Conservation (phyloP, 2,888 invertebrate species). For the Drosophila vallismaia region DNA sequence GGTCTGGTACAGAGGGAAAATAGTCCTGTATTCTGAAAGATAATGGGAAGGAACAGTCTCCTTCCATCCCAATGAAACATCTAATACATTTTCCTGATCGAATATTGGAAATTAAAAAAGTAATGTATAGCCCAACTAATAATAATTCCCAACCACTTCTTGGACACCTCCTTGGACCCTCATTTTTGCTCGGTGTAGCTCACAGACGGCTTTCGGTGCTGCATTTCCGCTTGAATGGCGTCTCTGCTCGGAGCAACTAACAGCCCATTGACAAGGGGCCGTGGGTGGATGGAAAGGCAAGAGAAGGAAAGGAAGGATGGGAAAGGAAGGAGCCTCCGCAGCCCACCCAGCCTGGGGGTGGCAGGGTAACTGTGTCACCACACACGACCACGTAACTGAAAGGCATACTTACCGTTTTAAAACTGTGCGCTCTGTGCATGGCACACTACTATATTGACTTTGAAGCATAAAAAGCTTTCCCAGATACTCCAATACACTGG, state of each 20-base stretch:
- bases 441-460: conserved; percentile 74
- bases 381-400: conserved; percentile 54
- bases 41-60: too few species aligned
- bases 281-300: conserved; percentile 4
- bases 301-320: neutral
- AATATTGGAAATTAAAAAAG: too few species aligned
- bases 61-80: too few species aligned
- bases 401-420: conserved; percentile 73
- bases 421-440: conserved; percentile 68
- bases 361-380: conserved; percentile 50
- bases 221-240: conserved; percentile 80
- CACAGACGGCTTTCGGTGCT: conserved; percentile 59
- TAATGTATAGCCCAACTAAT: too few species aligned
- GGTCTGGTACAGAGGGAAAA: neutral
- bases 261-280: conserved; percentile 52
- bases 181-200: conserved; percentile 7
- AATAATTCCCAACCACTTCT: neutral
- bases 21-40: too few species aligned
- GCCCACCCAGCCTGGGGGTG: neutral
- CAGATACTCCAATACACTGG: conserved; percentile 69
- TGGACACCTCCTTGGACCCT: neutral
- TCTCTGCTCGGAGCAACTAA: conserved; percentile 68
- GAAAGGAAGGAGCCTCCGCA: neutral
- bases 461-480: conserved; percentile 78
- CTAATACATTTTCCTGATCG: too few species aligned